Evolutionary conservation across 2,113 vertebrate genomes (phyloP).

Genomic region (Tychaedon coryphoeus): DNA sequence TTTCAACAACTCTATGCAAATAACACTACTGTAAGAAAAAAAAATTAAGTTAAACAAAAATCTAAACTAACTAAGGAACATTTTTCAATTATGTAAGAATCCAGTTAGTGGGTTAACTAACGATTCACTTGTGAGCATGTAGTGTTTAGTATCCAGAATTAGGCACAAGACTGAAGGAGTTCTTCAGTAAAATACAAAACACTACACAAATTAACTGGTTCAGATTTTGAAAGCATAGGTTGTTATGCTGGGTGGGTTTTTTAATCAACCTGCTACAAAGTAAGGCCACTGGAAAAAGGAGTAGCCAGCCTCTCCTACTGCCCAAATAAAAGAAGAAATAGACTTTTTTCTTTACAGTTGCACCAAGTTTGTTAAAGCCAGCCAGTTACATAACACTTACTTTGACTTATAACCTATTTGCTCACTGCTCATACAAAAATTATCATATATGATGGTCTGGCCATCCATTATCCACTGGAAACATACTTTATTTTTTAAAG

Average conservation of each 20-base stretch:
- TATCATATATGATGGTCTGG: not conserved
- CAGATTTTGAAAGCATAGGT: not conserved
- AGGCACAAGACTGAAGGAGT: not conserved
- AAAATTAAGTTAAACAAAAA: not conserved
- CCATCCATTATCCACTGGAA: not conserved
- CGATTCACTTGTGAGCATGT: not conserved
- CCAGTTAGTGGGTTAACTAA: not conserved
- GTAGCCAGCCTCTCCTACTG: not conserved
- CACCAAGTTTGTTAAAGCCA: constrained; percentile 48
- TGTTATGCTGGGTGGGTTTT: not conserved
- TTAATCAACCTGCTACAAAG: not conserved
- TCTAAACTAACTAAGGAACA: not conserved
- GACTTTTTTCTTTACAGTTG: not conserved
- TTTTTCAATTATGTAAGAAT: not conserved
- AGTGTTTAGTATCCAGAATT: not conserved
- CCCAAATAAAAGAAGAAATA: not conserved
- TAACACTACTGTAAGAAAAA: not conserved
- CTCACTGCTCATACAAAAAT: not conserved
- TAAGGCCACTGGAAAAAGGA: not conserved
- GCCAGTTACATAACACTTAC: constrained; percentile 51
- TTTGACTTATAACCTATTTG: constrained; percentile 54
- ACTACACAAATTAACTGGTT: not conserved
- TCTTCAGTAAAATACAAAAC: not conserved
- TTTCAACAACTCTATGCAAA: not conserved
- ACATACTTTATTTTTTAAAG: rapidly evolving